Evolutionary conservation across 2,113 vertebrate genomes (phyloP).

Genomic region (Pitta sordida): DNA sequence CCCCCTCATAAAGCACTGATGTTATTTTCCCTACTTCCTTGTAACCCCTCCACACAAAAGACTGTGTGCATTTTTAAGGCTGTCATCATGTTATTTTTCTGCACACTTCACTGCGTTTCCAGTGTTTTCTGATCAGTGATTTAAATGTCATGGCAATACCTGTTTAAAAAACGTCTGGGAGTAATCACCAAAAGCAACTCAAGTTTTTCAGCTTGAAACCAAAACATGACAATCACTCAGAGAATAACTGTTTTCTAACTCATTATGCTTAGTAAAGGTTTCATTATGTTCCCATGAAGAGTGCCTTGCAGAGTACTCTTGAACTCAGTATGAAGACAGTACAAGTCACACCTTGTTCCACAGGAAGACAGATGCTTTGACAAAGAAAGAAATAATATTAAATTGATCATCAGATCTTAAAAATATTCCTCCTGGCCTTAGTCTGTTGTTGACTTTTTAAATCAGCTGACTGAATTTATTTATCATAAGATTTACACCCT

Average conservation of each 20-base stretch:
- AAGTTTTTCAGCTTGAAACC: background rate
- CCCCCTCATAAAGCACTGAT: background rate
- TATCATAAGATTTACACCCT: background rate
- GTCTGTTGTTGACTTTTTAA: background rate
- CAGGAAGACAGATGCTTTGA: background rate
- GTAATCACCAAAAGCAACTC: background rate
- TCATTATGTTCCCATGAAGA: background rate
- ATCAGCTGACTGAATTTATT: background rate
- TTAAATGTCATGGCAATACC: background rate
- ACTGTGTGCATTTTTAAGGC: background rate
- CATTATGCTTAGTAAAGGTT: background rate
- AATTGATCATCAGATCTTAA: background rate
- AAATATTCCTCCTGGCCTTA: background rate
- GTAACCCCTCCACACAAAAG: rapidly evolving
- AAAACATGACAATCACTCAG: background rate
- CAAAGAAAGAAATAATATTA: background rate
- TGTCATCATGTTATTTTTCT: background rate
- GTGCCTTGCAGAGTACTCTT: background rate
- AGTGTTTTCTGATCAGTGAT: background rate
- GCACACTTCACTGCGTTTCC: background rate
- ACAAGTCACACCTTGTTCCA: background rate
- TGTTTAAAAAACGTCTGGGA: background rate
- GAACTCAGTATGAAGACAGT: background rate
- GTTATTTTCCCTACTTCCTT: background rate
- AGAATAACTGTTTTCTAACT: background rate